Percentiles rank a stretch among this genome's conserved stretches.
Evolutionary conservation across 2,797 vertebrate genomes (phyloP).

Genomic region (Arnoldichthys spilopterus): DNA sequence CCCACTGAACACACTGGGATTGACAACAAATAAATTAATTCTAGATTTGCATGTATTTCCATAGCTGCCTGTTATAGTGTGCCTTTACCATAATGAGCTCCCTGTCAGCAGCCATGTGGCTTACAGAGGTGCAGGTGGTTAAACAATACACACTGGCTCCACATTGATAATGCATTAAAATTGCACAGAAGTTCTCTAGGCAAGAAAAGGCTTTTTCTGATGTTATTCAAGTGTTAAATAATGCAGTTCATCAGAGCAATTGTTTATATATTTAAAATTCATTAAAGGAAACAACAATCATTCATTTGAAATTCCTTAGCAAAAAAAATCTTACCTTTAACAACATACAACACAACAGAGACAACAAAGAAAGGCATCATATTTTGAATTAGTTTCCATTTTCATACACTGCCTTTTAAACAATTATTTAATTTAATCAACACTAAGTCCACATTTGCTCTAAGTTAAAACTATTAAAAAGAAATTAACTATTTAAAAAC

Average conservation of each 20-base stretch:
- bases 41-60: slow-evolving; percentile 27
- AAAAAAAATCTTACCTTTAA: background rate
- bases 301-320: background rate
- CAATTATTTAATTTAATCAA: slow-evolving; percentile 5
- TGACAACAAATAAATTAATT: slow-evolving; percentile 31
- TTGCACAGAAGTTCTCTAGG: slow-evolving; percentile 23
- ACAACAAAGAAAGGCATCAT: background rate
- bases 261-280: background rate
- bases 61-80: slow-evolving; percentile 16
- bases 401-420: background rate
- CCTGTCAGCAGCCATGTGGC: background rate
- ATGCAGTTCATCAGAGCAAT: background rate
- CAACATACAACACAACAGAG: background rate
- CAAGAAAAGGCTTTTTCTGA: background rate
- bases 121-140: slow-evolving; percentile 7
- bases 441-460: background rate
- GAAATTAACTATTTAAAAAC: background rate
- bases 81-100: slow-evolving; percentile 4
- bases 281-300: background rate
- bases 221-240: slow-evolving; percentile 10
- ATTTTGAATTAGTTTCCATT: background rate
- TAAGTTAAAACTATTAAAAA: background rate
- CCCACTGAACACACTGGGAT: slow-evolving; percentile 15
- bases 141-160: slow-evolving; percentile 9
- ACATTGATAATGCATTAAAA: slow-evolving; percentile 12